Conservation (phyloP, 1,140 invertebrate genomes). For the Agrypnia vestita region DNA sequence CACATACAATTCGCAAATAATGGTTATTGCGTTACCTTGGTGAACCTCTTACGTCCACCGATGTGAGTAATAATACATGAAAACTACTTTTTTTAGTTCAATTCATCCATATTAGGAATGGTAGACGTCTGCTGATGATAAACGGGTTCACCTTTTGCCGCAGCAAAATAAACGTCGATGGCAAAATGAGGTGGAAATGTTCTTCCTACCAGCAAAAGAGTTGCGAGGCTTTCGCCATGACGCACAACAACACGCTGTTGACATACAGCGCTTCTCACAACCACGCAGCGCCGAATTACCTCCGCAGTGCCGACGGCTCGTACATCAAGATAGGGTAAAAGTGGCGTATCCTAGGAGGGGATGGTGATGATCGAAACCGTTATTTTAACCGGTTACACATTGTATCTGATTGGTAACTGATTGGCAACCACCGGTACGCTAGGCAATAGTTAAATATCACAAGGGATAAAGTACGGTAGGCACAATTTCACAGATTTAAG, state of each 20-base stretch:
- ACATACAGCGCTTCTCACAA: not conserved
- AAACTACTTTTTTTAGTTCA: not conserved
- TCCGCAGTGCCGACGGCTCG: not conserved
- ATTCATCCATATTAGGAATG: constrained; percentile 18
- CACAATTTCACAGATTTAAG: too few species aligned
- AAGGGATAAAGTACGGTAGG: too few species aligned
- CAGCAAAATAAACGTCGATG: not conserved
- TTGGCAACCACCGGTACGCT: too few species aligned
- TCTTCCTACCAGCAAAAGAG: not conserved
- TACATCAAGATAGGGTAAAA: not conserved
- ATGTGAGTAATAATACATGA: too few species aligned
- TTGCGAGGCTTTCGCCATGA: constrained; percentile 9
- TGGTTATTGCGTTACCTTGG: too few species aligned
- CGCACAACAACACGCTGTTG: not conserved
- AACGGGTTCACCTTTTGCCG: constrained; percentile 24
- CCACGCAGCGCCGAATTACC: not conserved
- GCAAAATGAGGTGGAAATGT: constrained; percentile 16
- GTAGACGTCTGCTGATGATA: constrained; percentile 17
- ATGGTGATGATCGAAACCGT: too few species aligned
- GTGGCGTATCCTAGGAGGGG: too few species aligned
- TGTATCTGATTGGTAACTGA: too few species aligned
- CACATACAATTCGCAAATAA: too few species aligned
- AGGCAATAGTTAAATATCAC: too few species aligned
- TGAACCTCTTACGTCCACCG: too few species aligned
- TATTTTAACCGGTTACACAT: too few species aligned